Evolutionary conservation across 2,113 vertebrate genomes (phyloP).

Genomic region (Amphiprion ocellaris): DNA sequence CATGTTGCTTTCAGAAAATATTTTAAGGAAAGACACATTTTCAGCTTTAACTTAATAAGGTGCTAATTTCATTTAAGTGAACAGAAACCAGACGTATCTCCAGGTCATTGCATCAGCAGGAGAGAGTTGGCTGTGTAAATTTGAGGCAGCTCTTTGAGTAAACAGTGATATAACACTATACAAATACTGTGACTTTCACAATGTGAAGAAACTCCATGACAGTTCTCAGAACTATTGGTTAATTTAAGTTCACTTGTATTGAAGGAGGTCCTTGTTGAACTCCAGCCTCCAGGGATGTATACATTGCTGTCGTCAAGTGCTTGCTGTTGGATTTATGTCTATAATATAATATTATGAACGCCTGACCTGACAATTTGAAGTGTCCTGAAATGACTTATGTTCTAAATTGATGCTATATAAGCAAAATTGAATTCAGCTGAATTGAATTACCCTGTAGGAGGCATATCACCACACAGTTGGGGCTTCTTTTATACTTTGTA

Average conservation of each 20-base stretch:
- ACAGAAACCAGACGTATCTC: slow-evolving; percentile 25
- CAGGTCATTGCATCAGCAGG: slow-evolving; percentile 43
- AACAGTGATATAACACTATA: slow-evolving; percentile 80
- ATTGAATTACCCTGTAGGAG: neutral
- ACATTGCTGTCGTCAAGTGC: neutral
- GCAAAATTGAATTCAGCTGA: too few species aligned
- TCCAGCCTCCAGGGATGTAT: slow-evolving; percentile 7
- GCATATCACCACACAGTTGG: neutral
- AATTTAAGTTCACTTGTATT: slow-evolving; percentile 63
- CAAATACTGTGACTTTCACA: slow-evolving; percentile 72
- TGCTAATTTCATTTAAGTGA: slow-evolving; percentile 1
- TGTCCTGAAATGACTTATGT: too few species aligned
- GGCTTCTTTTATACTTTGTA: neutral
- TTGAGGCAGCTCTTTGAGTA: slow-evolving; percentile 72
- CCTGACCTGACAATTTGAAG: too few species aligned
- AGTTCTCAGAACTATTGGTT: slow-evolving; percentile 73
- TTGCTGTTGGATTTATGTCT: too few species aligned
- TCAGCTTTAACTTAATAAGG: neutral
- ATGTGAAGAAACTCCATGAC: slow-evolving; percentile 63
- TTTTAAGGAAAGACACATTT: neutral
- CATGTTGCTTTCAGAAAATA: neutral
- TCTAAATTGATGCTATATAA: too few species aligned
- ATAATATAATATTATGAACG: too few species aligned
- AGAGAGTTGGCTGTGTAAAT: slow-evolving; percentile 64
- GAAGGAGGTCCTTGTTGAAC: slow-evolving; percentile 25